phyloP scores from a whole-genome alignment of 2,113 vertebrate genomes.

The Pedetes capensis region DNA sequence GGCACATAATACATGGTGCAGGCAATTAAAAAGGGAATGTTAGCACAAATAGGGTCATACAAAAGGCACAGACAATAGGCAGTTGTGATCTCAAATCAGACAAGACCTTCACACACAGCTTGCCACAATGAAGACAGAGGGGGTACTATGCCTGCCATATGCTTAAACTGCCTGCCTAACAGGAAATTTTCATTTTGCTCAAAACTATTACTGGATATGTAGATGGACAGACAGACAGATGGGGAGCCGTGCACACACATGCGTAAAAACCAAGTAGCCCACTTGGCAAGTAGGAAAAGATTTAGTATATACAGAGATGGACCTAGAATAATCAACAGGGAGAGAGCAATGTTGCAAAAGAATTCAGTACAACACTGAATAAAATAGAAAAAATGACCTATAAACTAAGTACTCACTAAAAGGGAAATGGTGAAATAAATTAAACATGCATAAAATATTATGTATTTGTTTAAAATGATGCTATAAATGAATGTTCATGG shows the following conservation, averaged over 20 bases:
- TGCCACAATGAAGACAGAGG: background rate
- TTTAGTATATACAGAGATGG: background rate
- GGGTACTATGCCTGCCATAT: background rate
- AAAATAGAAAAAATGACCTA: background rate
- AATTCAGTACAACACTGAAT: background rate
- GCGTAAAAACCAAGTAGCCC: background rate
- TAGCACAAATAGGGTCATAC: slow-evolving; percentile 25
- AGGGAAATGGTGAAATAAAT: background rate
- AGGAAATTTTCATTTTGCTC: background rate
- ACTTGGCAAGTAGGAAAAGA: background rate
- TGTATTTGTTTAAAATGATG: too few species aligned
- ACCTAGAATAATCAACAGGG: background rate
- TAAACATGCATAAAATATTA: too few species aligned
- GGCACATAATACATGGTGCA: background rate
- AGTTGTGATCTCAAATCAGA: background rate
- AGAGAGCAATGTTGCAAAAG: background rate
- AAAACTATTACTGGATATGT: background rate
- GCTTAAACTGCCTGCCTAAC: background rate
- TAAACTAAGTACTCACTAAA: background rate
- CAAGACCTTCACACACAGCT: background rate
- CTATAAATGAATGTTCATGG: too few species aligned
- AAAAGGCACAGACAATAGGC: slow-evolving; percentile 1
- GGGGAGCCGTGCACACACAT: background rate
- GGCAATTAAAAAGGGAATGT: background rate
- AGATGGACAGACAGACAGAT: background rate